phyloP scores from a whole-genome alignment of 2,797 vertebrate genomes.

The Poeciliopsis turneri region DNA sequence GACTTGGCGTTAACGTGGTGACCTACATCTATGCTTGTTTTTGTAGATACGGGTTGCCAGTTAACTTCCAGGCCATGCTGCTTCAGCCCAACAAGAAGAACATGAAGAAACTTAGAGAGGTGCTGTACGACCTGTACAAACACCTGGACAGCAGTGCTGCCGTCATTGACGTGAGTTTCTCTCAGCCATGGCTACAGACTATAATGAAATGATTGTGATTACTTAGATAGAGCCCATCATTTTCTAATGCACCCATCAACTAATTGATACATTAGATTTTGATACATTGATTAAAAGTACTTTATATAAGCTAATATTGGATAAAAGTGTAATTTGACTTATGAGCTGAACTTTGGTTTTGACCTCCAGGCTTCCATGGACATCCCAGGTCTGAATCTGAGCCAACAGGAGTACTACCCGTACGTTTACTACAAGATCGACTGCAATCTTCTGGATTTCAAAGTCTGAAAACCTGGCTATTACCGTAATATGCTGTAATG shows the following conservation, averaged over 20 bases:
- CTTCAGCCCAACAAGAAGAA: conserved; percentile 98
- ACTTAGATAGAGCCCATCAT: background rate
- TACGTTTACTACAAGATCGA: conserved; percentile 99
- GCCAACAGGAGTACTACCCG: conserved; percentile 97
- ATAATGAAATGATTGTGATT: background rate
- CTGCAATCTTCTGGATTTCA: conserved; percentile 96
- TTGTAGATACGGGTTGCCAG: conserved; percentile 93
- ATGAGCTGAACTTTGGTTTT: conserved; percentile 3
- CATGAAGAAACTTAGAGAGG: conserved; percentile 97
- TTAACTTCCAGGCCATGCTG: conserved; percentile 99
- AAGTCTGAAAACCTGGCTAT: conserved; percentile 76
- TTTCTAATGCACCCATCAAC: background rate
- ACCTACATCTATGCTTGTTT: background rate
- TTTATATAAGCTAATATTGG: background rate
- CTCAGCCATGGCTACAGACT: background rate
- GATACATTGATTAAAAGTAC: background rate
- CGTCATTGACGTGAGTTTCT: conserved; percentile 91
- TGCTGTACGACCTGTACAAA: conserved; percentile 93
- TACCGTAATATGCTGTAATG: conserved; percentile 19
- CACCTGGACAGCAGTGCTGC: conserved; percentile 96
- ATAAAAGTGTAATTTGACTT: background rate
- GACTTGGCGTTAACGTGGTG: background rate
- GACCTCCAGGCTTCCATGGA: conserved; percentile 90
- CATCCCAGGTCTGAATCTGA: conserved; percentile 96
- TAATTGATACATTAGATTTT: background rate